phyloP scores from a whole-genome alignment of 1,140 invertebrate species.

The Brachionus paranguensis region DNA sequence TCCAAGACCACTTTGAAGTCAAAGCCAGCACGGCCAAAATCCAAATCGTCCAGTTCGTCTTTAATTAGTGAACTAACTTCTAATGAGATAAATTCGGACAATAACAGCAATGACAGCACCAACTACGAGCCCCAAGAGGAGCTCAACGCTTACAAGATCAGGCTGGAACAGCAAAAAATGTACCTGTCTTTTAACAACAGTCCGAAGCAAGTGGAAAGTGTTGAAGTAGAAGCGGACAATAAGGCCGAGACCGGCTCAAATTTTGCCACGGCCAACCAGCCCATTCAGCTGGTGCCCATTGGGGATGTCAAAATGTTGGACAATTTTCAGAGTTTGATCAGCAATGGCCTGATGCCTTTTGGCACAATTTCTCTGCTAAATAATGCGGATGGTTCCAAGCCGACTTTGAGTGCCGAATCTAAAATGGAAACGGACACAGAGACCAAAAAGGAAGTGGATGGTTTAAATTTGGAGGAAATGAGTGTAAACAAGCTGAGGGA shows the following conservation, averaged over 20 bases:
- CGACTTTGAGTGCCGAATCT: neutral
- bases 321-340: constrained; percentile 7
- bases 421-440: neutral
- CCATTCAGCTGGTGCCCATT: constrained; percentile 4
- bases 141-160: constrained; percentile 17
- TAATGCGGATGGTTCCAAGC: neutral
- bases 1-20: constrained; percentile 18
- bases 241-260: neutral
- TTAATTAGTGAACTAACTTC: neutral
- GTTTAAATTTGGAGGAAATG: neutral
- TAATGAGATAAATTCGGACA: neutral
- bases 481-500: constrained; percentile 27
- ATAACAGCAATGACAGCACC: constrained; percentile 29
- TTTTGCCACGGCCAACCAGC: neutral
- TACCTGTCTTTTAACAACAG: constrained; percentile 15
- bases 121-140: neutral
- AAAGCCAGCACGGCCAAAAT: neutral
- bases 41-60: constrained; percentile 6
- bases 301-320: constrained; percentile 3
- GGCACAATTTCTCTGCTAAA: neutral
- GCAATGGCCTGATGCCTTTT: neutral
- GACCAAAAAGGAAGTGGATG: neutral
- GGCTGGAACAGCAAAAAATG: constrained; percentile 39
- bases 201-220: neutral
- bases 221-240: neutral